Evolutionary conservation across 2,113 vertebrate species (phyloP).

Genomic region (Parotia lawesii): DNA sequence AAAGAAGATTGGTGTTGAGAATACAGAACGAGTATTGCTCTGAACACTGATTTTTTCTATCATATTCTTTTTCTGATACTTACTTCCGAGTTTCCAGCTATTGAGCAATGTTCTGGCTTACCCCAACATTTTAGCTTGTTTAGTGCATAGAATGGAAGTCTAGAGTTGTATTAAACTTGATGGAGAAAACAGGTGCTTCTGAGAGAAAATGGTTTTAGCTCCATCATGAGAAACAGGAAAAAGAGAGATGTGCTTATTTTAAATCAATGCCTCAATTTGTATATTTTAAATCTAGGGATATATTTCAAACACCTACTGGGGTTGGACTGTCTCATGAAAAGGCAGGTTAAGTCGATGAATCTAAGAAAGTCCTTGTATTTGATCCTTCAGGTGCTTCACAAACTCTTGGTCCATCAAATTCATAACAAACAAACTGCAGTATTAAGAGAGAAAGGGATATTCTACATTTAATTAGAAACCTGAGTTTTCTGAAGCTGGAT

Average conservation of each 20-base stretch:
- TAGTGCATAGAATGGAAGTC: background rate
- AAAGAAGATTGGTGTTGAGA: background rate
- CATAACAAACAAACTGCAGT: background rate
- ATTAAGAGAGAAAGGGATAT: background rate
- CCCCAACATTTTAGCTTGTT: background rate
- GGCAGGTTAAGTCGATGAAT: background rate
- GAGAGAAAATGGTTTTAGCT: background rate
- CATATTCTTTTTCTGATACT: background rate
- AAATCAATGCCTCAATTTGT: background rate
- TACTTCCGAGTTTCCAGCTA: background rate
- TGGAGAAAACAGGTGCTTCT: background rate
- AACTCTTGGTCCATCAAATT: background rate
- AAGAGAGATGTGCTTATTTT: background rate
- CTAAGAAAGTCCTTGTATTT: background rate
- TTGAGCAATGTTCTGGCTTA: background rate
- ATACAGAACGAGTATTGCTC: background rate
- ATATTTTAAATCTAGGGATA: background rate
- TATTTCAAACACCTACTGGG: background rate
- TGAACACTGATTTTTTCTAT: background rate
- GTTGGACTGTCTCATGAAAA: background rate
- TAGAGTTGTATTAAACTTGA: background rate
- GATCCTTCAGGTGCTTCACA: background rate
- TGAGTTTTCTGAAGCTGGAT: background rate
- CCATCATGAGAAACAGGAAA: background rate
- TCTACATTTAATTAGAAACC: background rate